These are phyloP conservation scores for Margarornis squamiger DNA, from an alignment of 2,797 vertebrate species.

Conservation along the genomic window DNA sequence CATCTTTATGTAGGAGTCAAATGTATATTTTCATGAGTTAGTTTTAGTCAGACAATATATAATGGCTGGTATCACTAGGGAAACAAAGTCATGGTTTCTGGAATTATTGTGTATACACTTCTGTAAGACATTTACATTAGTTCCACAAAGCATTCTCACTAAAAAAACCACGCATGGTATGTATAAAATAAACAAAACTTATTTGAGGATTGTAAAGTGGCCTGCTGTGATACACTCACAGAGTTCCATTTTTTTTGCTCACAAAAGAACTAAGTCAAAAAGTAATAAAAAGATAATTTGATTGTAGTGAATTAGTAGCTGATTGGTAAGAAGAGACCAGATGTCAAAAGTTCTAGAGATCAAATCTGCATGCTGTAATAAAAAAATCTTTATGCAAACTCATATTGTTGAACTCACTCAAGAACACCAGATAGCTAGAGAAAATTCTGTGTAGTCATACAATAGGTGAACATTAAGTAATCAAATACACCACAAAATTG, in stretches of 20 bases:
- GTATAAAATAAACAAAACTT: neutral
- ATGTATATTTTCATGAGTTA: neutral
- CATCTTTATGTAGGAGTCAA: neutral
- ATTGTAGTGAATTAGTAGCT: neutral
- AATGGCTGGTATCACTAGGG: neutral
- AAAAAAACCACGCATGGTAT: rapidly evolving
- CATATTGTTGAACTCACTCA: neutral
- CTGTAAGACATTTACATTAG: neutral
- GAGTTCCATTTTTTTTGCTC: neutral
- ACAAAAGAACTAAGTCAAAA: neutral
- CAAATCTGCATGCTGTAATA: neutral
- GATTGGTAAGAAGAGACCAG: neutral
- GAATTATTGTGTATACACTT: neutral
- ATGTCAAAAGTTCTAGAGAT: neutral
- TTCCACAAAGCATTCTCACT: neutral
- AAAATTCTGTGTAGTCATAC: neutral
- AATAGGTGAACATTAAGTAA: neutral
- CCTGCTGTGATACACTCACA: neutral
- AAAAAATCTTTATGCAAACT: neutral
- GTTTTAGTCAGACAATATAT: neutral
- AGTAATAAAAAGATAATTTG: neutral
- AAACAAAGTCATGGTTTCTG: neutral
- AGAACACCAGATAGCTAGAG: neutral
- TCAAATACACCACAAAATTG: neutral
- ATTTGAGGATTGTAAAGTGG: neutral